phyloP scores from a whole-genome alignment of 2,113 vertebrate genomes.

The Bagarius yarrelli region DNA sequence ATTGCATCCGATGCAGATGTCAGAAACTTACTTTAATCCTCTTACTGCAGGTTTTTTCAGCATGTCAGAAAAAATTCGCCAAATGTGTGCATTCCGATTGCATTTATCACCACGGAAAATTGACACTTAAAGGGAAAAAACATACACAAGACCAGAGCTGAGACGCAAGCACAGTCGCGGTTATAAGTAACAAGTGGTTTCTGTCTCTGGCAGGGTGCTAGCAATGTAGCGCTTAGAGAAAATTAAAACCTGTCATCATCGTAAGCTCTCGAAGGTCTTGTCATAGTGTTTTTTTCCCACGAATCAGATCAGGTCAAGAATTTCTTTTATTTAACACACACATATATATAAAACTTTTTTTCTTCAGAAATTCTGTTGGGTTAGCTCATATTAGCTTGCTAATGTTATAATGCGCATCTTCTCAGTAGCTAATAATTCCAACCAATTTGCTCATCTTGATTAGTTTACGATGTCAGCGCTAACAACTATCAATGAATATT shows the following conservation, averaged over 20 bases:
- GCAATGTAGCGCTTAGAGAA: slow-evolving; percentile 22
- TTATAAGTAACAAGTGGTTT: slow-evolving; percentile 40
- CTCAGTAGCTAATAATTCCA: no score
- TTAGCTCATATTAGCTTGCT: neutral
- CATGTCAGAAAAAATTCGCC: slow-evolving; percentile 32
- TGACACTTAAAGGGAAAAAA: slow-evolving; percentile 10
- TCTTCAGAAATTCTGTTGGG: neutral
- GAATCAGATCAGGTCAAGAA: neutral
- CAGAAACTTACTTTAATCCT: slow-evolving; percentile 34
- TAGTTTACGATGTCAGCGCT: neutral
- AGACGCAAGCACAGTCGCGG: slow-evolving; percentile 31
- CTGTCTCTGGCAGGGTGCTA: slow-evolving; percentile 34
- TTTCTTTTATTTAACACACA: no score
- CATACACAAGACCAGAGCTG: neutral
- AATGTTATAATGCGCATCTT: no score
- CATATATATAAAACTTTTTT: no score
- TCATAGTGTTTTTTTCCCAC: neutral
- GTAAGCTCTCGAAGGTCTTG: slow-evolving; percentile 17
- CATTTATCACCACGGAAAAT: slow-evolving; percentile 9
- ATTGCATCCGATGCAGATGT: slow-evolving; percentile 31
- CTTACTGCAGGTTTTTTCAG: slow-evolving; percentile 38
- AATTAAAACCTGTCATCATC: slow-evolving; percentile 34
- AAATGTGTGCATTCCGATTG: neutral
- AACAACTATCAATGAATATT: neutral
- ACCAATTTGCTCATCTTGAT: neutral